Evolutionary conservation across 2,113 vertebrate species (phyloP).

Genomic region (Alectura lathami): DNA sequence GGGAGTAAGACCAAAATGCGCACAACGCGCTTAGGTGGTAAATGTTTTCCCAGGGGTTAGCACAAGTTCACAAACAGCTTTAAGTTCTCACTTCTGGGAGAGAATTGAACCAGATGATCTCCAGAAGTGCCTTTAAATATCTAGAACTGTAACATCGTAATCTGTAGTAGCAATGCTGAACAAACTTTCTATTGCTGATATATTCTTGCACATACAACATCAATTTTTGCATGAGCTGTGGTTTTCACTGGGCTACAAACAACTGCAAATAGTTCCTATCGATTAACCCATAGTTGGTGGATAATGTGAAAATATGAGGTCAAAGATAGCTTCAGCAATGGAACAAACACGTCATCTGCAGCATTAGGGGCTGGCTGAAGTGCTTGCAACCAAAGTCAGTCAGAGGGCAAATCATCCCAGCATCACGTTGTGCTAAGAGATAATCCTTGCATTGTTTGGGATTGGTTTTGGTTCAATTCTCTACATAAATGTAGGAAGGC

Average conservation of each 20-base stretch:
- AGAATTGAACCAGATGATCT: background rate
- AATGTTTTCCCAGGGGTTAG: background rate
- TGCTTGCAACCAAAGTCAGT: constrained; percentile 6
- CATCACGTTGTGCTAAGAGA: background rate
- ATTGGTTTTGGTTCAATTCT: background rate
- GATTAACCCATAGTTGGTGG: background rate
- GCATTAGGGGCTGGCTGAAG: background rate
- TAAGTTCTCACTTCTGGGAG: background rate
- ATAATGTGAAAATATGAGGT: constrained; percentile 23
- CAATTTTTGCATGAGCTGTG: background rate
- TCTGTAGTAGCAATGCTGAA: background rate
- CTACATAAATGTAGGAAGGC: background rate
- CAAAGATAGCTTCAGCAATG: constrained; percentile 49
- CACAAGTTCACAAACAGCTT: background rate
- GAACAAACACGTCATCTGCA: constrained; percentile 24
- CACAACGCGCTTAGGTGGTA: background rate
- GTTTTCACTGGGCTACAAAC: background rate
- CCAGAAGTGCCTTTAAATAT: background rate
- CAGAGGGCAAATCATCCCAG: constrained; percentile 11
- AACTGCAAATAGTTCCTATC: constrained; percentile 15
- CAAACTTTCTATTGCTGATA: background rate
- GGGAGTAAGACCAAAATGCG: background rate
- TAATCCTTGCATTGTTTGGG: background rate
- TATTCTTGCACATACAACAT: background rate
- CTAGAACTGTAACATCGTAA: background rate